Conservation (phyloP, 2,797 vertebrate species). For the Spizella passerina region DNA sequence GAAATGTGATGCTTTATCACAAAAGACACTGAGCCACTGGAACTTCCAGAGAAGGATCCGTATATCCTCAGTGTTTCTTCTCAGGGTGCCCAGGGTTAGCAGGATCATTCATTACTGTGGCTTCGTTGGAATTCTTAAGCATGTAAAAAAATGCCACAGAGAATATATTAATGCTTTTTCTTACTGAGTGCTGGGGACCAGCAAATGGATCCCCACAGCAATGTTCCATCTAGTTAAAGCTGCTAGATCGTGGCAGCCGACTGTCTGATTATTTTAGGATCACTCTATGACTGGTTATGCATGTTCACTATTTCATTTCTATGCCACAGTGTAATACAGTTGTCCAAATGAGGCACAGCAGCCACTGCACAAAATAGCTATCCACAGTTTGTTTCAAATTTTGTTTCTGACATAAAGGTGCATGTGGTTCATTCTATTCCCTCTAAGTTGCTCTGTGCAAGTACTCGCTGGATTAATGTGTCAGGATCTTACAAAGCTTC, state of each 20-base stretch:
- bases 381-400: not conserved
- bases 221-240: not conserved
- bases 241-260: not conserved
- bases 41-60: not conserved
- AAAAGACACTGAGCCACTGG: not conserved
- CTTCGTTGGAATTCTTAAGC: not conserved
- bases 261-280: not conserved
- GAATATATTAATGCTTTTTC: not conserved
- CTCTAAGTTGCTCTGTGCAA: not conserved
- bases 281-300: not conserved
- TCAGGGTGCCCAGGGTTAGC: not conserved
- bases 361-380: not conserved
- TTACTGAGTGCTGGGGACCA: not conserved
- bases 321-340: not conserved
- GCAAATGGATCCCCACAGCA: not conserved
- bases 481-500: not conserved
- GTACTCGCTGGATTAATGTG: not conserved
- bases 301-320: not conserved
- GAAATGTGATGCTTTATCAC: not conserved
- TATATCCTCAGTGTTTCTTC: not conserved
- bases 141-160: accelerated
- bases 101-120: not conserved
- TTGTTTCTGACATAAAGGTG: not conserved
- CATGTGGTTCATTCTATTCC: not conserved
- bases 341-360: not conserved